Base-by-base conservation (phyloP, 2,797 vertebrate genomes). In the Linurgus olivaceus region DNA sequence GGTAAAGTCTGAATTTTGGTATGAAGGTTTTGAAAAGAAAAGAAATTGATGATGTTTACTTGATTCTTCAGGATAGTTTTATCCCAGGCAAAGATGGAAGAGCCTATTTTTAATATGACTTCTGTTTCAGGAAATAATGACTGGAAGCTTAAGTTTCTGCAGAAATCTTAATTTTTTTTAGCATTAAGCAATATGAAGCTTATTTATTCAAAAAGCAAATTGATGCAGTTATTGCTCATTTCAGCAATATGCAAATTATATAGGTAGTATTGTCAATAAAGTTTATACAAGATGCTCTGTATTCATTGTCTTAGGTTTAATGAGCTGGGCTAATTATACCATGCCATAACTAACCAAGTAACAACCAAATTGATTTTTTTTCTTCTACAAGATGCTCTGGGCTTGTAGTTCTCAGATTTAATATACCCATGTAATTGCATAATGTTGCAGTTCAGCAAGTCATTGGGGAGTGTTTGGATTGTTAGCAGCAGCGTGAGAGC, bases 271-370 rank as follows among this genome's bases (percentile, higher is more conserved):
- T 91, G 80, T 87, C 88, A 85, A 48, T 94, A 84, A 93, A 87
- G 67, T 92, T 93, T 95, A 86, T 88, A 92, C 42, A 81, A 59
- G 65, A 81, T 86, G 15, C 24, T 77, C 50, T 70, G 58, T 72
- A 73, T 58, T 85, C 44, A 33, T 58, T 72, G 84, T 92, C 71
- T 88, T 93, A 67, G 52, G 24, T 83, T 96, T 96, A 97, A 96
- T 93, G 82, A 94, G 54, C 79, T 96, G 37, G 35, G 65, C 79
- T 97, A 94, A 97, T 97, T 96, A 95, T 58, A 87, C 79, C 6
- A 1, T 90, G 37, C 85, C 52, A 74, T 94, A 94, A 90, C 73
- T 94, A 92, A 97, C 81, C 73, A 91, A 94, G 84, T 94, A 94
- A 93, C 73, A 94, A 88, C 51, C 68, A 78, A 82, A 96, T 84